These are phyloP conservation scores for Pterocles gutturalis DNA, from an alignment of 2,113 vertebrate genomes.

Conservation along the genomic window DNA sequence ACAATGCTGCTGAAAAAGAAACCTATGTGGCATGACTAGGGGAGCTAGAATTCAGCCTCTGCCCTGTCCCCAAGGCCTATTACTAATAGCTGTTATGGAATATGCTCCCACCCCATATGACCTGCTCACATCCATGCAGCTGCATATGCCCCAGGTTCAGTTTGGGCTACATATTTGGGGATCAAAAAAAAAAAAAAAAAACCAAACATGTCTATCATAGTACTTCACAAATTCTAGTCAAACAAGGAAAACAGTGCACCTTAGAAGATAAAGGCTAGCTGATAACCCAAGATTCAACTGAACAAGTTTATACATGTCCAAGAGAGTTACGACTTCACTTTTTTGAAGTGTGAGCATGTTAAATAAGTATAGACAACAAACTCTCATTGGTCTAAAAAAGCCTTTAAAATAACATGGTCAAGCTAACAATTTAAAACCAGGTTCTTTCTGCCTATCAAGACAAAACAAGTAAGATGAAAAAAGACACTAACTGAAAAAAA, in stretches of 20 bases:
- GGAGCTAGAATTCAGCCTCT: constrained; percentile 6
- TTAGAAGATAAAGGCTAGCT: background rate
- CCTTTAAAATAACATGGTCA: background rate
- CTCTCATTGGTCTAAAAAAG: background rate
- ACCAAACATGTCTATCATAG: background rate
- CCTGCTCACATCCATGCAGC: background rate
- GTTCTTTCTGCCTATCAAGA: background rate
- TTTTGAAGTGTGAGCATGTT: background rate
- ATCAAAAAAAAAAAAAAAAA: accelerated
- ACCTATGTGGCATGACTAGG: background rate
- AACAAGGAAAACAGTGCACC: background rate
- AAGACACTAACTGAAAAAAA: background rate
- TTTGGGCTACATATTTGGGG: background rate
- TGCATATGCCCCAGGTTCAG: background rate
- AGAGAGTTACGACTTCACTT: background rate
- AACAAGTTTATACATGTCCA: background rate
- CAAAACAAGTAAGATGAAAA: background rate
- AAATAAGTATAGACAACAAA: background rate
- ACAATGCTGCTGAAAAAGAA: background rate
- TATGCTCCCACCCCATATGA: background rate
- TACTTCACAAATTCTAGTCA: background rate
- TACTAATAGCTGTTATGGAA: background rate
- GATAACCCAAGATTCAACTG: background rate
- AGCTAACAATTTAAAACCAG: background rate
- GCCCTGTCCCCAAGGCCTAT: constrained; percentile 60